Evolutionary conservation across 2,113 vertebrate species (phyloP), one percentile per base, ranked within the genome.

Genomic region (Gallinago undulata): DNA sequence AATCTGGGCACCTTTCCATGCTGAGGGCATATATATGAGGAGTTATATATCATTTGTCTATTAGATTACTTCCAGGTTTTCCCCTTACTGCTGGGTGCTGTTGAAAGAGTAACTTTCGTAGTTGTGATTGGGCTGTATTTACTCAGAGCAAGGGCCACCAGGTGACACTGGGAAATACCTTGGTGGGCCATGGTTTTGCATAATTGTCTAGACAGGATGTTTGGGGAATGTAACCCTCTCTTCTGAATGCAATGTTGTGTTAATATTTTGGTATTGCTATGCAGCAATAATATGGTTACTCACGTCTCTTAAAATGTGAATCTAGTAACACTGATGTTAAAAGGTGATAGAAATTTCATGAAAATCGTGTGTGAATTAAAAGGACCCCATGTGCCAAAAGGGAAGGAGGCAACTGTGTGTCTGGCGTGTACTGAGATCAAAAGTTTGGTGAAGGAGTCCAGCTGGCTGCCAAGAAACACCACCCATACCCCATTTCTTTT

Each of bases 201-300:
- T 93, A 87, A 89, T 95, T 90, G 92, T 89, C 95, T 93, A 87
- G 88, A 95, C 88, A 96, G 96, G 76, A 84, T 92, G 33, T 93
- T 96, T 94, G 74, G 73, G 66, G 56, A 94, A 59, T 62, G 33
- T 75, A 84, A 67, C 39, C 23, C 7, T 3, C 68, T 59, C 47
- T 68, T 60, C 90, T 92, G 57, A 94, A 69, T 55, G 73, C 76
- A 47, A 8, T 18, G 45, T 43, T 88, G 8, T 90, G 31, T 87
- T 93, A 68, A 17, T n/a, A 53, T 56, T 81, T 82, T 64, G 39
- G 31, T 79, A 48, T 78, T 89, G 56, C 80, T 84, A 8, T 1
- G 1, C 51, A 84, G 68, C 56, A 73, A 11, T 84, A 39, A 48
- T 59, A 9, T 8, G 39, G 43, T 66, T 88, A 84, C 30, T 93